Evolutionary conservation across 2,797 vertebrate species (phyloP).

Genomic region (Onychomys leucogaster): DNA sequence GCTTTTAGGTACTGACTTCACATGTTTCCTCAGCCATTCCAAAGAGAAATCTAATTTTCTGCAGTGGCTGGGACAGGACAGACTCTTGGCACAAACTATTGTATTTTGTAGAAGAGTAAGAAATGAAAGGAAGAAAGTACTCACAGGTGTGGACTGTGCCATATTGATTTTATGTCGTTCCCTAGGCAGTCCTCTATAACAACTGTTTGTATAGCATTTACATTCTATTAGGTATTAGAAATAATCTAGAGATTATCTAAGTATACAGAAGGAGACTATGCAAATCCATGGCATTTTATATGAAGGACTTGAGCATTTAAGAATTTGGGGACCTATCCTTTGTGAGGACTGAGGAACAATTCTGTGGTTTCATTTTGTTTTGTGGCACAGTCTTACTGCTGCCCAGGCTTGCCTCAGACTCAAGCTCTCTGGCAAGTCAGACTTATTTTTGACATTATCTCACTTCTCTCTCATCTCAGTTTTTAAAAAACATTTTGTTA

Average conservation of each 20-base stretch:
- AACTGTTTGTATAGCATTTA: not conserved
- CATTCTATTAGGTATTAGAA: not conserved
- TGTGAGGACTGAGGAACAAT: not conserved
- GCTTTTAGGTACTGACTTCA: not conserved
- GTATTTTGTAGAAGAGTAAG: no score
- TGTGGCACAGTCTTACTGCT: not conserved
- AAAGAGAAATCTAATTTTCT: not conserved
- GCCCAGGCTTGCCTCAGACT: not conserved
- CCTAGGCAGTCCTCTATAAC: not conserved
- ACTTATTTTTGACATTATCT: constrained; percentile 38
- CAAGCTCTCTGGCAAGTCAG: not conserved
- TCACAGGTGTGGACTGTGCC: not conserved
- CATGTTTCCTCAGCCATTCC: not conserved
- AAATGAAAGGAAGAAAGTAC: not conserved
- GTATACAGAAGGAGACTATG: not conserved
- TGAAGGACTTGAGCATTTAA: not conserved
- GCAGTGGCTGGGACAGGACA: not conserved
- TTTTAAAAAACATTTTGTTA: constrained; percentile 5
- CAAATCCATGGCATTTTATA: not conserved
- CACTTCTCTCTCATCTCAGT: not conserved
- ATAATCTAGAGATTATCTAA: not conserved
- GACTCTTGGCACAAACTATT: not conserved
- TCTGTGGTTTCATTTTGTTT: not conserved
- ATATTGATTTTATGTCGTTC: not conserved
- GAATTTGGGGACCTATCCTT: not conserved